phyloP scores from a whole-genome alignment of 2,113 vertebrate species.

The Verasper variegatus region DNA sequence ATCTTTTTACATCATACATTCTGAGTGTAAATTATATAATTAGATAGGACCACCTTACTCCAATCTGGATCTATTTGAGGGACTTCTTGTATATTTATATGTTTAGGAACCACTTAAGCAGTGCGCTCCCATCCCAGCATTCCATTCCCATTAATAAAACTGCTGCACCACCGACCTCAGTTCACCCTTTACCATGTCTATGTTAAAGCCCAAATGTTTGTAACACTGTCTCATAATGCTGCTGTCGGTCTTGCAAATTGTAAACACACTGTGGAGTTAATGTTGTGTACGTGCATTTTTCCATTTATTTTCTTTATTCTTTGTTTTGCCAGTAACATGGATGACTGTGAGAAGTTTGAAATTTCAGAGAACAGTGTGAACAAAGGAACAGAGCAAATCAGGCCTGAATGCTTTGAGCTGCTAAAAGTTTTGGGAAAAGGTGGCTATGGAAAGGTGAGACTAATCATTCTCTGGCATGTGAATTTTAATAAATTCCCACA shows the following conservation, averaged over 20 bases:
- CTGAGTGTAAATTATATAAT: background rate
- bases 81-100: background rate
- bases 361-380: constrained; percentile 98
- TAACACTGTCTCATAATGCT: background rate
- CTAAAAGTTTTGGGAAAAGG: constrained; percentile 97
- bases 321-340: constrained; percentile 88
- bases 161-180: background rate
- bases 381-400: constrained; percentile 97
- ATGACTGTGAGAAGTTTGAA: constrained; percentile 98
- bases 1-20: no score
- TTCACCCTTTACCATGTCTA: background rate
- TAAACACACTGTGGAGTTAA: constrained; percentile 2
- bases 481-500: background rate
- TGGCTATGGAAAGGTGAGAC: constrained; percentile 96
- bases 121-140: no score
- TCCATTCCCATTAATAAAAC: background rate
- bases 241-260: constrained; percentile 9
- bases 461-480: background rate
- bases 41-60: background rate
- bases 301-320: constrained; percentile 19
- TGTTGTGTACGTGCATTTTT: constrained; percentile 16
- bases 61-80: background rate
- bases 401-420: constrained; percentile 97
- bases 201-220: background rate
- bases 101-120: background rate